Evolutionary conservation across 2,888 invertebrate species (phyloP).

Genomic region (Petrolisthes manimaculis): DNA sequence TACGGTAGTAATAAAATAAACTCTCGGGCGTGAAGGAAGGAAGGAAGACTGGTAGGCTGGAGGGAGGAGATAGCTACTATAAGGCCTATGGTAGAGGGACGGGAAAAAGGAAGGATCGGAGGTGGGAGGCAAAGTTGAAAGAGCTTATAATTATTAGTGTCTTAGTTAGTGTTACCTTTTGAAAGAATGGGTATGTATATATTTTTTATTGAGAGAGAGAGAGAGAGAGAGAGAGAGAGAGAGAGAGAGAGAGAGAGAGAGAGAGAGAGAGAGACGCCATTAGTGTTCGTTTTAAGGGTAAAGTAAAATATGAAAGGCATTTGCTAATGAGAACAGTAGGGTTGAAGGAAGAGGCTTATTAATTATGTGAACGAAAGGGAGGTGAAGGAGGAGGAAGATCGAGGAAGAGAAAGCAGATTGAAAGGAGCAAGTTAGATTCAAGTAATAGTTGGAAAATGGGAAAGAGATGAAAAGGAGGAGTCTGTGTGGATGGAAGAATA

Average conservation of each 20-base stretch:
- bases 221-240: neutral
- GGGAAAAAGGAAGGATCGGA: neutral
- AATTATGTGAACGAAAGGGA: neutral
- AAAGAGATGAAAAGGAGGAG: neutral
- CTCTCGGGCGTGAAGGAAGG: neutral
- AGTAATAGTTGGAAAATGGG: neutral
- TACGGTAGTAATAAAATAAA: neutral
- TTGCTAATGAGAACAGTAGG: neutral
- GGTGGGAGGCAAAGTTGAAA: neutral
- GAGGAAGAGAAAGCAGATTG: neutral
- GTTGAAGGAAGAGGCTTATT: neutral
- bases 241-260: constrained; percentile 5
- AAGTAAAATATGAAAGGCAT: neutral
- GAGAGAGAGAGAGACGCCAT: neutral
- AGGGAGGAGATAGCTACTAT: neutral
- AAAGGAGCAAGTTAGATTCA: neutral
- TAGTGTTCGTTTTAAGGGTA: neutral
- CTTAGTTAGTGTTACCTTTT: too few species aligned
- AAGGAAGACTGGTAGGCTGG: neutral
- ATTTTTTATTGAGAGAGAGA: neutral
- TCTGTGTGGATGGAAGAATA: neutral
- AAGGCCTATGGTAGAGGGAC: neutral
- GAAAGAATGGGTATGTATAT: too few species aligned
- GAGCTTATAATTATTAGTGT: neutral
- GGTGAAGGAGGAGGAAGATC: neutral